Conservation (phyloP, 2,113 vertebrate genomes). For the Brachionichthys hirsutus region DNA sequence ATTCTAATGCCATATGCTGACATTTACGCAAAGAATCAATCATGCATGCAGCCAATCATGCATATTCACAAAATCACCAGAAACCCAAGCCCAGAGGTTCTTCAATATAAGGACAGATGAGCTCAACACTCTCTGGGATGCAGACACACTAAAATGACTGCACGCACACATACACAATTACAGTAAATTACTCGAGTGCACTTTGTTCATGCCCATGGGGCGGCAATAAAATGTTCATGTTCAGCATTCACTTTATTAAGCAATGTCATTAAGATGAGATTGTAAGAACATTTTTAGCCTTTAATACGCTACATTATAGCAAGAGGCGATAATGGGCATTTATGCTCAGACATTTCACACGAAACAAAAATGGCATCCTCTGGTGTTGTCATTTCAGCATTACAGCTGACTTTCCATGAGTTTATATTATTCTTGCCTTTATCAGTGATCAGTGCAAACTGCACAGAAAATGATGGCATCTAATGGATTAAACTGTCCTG, state of each 20-base stretch:
- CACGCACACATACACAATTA: not conserved
- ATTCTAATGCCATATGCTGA: conserved; percentile 55
- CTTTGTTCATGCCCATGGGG: conserved; percentile 16
- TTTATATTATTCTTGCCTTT: no score
- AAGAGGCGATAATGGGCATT: no score
- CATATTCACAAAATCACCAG: conserved; percentile 58
- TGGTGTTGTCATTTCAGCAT: not conserved
- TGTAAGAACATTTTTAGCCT: not conserved
- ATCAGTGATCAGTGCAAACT: no score
- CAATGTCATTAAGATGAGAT: conserved; percentile 13
- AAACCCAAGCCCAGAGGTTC: conserved; percentile 36
- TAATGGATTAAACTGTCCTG: no score
- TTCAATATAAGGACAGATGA: conserved; percentile 30
- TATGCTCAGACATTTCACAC: no score
- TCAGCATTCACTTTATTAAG: not conserved
- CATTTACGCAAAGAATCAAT: conserved; percentile 58
- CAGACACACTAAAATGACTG: not conserved
- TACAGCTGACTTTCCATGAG: not conserved
- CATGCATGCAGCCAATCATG: conserved; percentile 52
- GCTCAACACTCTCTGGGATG: conserved; percentile 1
- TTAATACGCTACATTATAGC: not conserved
- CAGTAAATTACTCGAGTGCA: conserved; percentile 14
- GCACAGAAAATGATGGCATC: no score
- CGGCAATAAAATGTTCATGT: conserved; percentile 10
- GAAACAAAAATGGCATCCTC: not conserved